Percentiles rank a stretch among this genome's conserved stretches.
phyloP scores from a whole-genome alignment of 2,113 vertebrate species.

The Emydocephalus ijimae region DNA sequence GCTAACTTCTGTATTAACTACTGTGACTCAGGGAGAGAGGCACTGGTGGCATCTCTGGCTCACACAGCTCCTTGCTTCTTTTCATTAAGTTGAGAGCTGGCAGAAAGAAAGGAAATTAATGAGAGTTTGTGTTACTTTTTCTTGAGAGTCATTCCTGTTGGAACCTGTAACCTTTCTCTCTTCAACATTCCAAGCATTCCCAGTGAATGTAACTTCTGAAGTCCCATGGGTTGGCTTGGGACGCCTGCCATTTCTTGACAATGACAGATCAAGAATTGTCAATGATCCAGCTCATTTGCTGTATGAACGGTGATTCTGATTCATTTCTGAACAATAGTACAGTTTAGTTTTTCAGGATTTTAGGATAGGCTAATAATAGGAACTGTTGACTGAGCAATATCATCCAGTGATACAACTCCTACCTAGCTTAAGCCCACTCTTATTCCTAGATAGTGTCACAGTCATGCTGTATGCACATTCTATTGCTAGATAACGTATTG shows the following conservation, averaged over 20 bases:
- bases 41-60: neutral
- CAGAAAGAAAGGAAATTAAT: neutral
- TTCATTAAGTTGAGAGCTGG: neutral
- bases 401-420: neutral
- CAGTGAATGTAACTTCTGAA: neutral
- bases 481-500: neutral
- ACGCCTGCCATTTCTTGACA: neutral
- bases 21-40: neutral
- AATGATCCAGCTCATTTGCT: neutral
- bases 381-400: neutral
- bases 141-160: neutral
- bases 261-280: neutral
- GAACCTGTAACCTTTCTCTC: neutral
- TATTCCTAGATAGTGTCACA: neutral
- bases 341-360: neutral
- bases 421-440: neutral
- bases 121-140: neutral
- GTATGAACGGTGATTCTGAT: neutral
- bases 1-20: neutral
- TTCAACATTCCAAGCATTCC: neutral
- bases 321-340: neutral
- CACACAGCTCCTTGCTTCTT: neutral
- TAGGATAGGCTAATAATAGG: neutral
- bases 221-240: neutral
- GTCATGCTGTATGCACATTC: neutral